Base-by-base conservation (phyloP, 2,888 invertebrate species). In the Meloe dianella region DNA sequence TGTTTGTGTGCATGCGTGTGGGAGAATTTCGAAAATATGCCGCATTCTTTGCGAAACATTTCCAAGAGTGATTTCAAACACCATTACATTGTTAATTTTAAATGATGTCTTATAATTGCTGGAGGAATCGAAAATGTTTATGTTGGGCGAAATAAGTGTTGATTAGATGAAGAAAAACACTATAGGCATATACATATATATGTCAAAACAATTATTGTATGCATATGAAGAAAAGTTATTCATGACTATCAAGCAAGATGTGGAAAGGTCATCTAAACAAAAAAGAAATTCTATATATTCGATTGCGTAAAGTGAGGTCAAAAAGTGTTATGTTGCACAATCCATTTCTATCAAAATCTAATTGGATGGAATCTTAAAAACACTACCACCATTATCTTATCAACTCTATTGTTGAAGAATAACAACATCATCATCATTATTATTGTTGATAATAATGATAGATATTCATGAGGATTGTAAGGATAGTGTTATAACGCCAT, bases 1-100 rank as follows among this genome's bases (percentile, higher is more conserved):
- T 78, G 77, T 78, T n/a, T n/a, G n/a, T n/a, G n/a, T n/a, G n/a
- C n/a, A n/a, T n/a, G n/a, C n/a, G 79, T 78, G 80, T 80, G 78
- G 80, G 80, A 80, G 79, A 79, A 74, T 72, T 73, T 72, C 72
- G 71, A 70, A 73, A 76, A 73, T 73, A 73, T 73, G 2, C 71
- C 69, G 66, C 75, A 78, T 78, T 77, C 75, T 73, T 75, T 66
- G 73, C 73, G 67, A 72, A 74, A 68, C 71, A 61, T 65, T 68
- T 65, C 69, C 20, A 47, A 24, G 51, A 68, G 74, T 68, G 69
- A 67, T 72, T 70, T 73, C n/a, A 66, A 68, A 74, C 74, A 76
- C 73, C 70, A 70, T 70, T 73, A 68, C 63, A 61, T 65, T 67
- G 69, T 66, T 71, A 67, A 64, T 64, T 64, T 62, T 29, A 63